phyloP scores from a whole-genome alignment of 2,888 invertebrate species.

The Cepaea hortensis region DNA sequence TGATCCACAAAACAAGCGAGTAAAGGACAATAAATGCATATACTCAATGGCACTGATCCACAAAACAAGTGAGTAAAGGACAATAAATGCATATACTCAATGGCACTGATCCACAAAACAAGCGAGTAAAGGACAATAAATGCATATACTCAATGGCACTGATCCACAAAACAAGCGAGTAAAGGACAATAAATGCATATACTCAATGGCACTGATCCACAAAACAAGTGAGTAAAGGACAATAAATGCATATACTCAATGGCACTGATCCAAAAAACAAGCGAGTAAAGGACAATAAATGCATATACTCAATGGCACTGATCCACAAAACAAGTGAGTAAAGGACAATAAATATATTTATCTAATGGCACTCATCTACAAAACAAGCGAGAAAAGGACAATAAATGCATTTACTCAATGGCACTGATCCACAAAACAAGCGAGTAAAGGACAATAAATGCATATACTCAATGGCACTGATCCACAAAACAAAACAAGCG shows the following conservation, averaged over 20 bases:
- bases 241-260: background rate
- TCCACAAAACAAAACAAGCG: background rate
- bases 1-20: background rate
- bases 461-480: background rate
- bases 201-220: conserved; percentile 33
- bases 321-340: background rate
- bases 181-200: conserved; percentile 34
- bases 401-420: conserved; percentile 44
- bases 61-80: too few relatives aligned
- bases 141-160: background rate
- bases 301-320: conserved; percentile 45
- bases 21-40: background rate
- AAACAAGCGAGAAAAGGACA: too few relatives aligned
- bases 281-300: conserved; percentile 4
- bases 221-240: background rate
- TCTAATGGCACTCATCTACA: background rate
- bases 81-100: conserved; percentile 44
- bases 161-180: background rate
- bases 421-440: background rate
- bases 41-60: background rate
- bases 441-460: too few relatives aligned
- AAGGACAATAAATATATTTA: too few relatives aligned
- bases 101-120: background rate
- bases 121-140: background rate
- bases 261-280: background rate